Evolutionary conservation across 1,140 invertebrate species (phyloP).

Genomic region (Aleiodes sp.): DNA sequence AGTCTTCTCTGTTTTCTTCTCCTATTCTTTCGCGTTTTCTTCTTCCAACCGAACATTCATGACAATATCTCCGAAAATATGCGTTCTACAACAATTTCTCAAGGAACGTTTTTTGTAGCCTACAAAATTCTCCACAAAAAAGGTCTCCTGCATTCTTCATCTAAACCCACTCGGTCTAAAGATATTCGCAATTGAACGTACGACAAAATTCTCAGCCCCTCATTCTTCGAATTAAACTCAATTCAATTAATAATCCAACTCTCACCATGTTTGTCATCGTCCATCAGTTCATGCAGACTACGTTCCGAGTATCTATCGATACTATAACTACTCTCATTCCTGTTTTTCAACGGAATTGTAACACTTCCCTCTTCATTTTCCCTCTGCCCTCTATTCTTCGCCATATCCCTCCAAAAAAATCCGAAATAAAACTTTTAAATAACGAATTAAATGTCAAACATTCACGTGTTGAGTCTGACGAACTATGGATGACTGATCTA

Average conservation of each 20-base stretch:
- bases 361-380: conserved; percentile 11
- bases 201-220: background rate
- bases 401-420: background rate
- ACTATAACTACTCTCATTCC: conserved; percentile 46
- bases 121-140: too few relatives aligned
- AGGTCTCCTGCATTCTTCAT: too few relatives aligned
- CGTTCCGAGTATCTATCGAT: conserved; percentile 56
- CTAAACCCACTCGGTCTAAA: too few relatives aligned
- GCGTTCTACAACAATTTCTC: too few relatives aligned
- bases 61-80: too few relatives aligned
- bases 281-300: conserved; percentile 45
- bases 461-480: background rate
- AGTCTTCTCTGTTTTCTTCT: too few relatives aligned
- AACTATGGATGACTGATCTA: conserved; percentile 2
- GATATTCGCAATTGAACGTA: too few relatives aligned
- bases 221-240: background rate
- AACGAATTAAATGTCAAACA: background rate
- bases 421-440: background rate
- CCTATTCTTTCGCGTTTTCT: too few relatives aligned
- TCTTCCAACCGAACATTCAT: too few relatives aligned
- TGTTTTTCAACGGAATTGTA: conserved; percentile 47
- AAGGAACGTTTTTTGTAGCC: too few relatives aligned
- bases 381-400: conserved; percentile 10
- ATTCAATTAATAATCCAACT: background rate
- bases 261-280: background rate